These are phyloP conservation scores for Ichneumoninae sp. DNA, from an alignment of 2,888 invertebrate genomes.

Conservation along the genomic window DNA sequence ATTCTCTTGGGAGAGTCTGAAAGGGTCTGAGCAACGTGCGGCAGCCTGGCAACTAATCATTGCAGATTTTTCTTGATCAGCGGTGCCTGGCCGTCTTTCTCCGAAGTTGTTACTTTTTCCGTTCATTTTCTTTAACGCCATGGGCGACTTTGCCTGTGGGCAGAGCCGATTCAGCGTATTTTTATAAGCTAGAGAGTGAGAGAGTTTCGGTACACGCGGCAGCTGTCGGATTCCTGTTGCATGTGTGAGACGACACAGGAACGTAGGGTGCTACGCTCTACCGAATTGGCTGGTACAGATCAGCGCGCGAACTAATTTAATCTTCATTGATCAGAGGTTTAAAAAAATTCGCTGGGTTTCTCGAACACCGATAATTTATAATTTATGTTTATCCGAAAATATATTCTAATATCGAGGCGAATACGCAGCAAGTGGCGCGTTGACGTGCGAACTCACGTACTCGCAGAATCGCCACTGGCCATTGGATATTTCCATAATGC, in stretches of 20 bases:
- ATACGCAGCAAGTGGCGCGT: neutral
- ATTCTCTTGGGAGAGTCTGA: neutral
- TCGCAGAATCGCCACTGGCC: conserved; percentile 52
- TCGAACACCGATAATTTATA: neutral
- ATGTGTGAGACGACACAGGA: conserved; percentile 19
- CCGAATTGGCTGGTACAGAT: conserved; percentile 12
- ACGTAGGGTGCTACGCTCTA: neutral
- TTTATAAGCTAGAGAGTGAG: conserved; percentile 50
- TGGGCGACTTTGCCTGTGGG: conserved; percentile 14
- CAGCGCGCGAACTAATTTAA: conserved; percentile 18
- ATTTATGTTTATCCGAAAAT: conserved; percentile 8
- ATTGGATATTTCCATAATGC: conserved; percentile 59
- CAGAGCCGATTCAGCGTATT: conserved; percentile 48
- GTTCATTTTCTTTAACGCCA: conserved; percentile 33
- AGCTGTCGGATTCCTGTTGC: conserved; percentile 60
- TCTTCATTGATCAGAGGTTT: conserved; percentile 13
- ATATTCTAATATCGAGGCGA: conserved; percentile 16
- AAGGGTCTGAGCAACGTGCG: conserved; percentile 7
- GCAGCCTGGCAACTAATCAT: conserved; percentile 58
- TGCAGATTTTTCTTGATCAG: conserved; percentile 54
- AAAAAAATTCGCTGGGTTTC: neutral
- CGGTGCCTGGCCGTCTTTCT: conserved; percentile 15
- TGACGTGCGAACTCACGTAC: conserved; percentile 29
- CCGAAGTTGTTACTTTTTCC: conserved; percentile 13
- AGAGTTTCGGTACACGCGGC: conserved; percentile 44